Evolutionary conservation across 2,888 invertebrate genomes (phyloP), one percentile per base, ranked within the genome.

Genomic region (Metopia argyrocephala): DNA sequence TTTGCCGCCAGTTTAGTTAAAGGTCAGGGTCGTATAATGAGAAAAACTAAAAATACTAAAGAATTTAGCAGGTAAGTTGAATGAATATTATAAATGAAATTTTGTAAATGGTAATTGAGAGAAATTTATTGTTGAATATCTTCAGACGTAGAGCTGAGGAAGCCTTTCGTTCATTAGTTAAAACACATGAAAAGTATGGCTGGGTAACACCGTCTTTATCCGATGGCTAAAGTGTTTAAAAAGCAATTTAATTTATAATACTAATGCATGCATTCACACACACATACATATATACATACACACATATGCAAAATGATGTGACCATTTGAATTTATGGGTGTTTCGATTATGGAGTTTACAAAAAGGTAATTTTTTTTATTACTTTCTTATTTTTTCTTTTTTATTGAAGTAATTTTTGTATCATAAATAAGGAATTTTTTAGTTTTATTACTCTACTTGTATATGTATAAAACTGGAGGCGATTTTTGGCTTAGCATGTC

Each of bases 111-210:
- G 3, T 27, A n/a, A n/a, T n/a, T n/a, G n/a, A n/a, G n/a, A n/a
- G n/a, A n/a, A n/a, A n/a, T n/a, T n/a, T n/a, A n/a, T n/a, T n/a
- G n/a, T n/a, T n/a, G n/a, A n/a, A n/a, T n/a, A n/a, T 45, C 79
- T 82, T 25, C 85, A 91, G 93, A 83, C 93, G 95, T 83, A 94
- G 95, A 68, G 96, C 96, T n/a, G 96, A 96, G 89, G 96, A 96
- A 87, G 95, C 96, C 28, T 96, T 96, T 91, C 93, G 96, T 85
- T 96, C 95, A 75, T 92, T 96, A 84, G 96, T 96, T 76, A 96
- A 96, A 90, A 96, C 96, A 7, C 96, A 96, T 88, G 96, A 96
- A 88, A 96, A 96, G 88, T 96, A 96, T 88, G 96, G 96, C 69
- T 96, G 96, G 96, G 96, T 96, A 62, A 96, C 96, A 27, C 96